A percentile compares a stretch with the other conserved stretches of the same genome.
Conservation (phyloP, 1,140 invertebrate species). For the Hormaphis cornu region DNA sequence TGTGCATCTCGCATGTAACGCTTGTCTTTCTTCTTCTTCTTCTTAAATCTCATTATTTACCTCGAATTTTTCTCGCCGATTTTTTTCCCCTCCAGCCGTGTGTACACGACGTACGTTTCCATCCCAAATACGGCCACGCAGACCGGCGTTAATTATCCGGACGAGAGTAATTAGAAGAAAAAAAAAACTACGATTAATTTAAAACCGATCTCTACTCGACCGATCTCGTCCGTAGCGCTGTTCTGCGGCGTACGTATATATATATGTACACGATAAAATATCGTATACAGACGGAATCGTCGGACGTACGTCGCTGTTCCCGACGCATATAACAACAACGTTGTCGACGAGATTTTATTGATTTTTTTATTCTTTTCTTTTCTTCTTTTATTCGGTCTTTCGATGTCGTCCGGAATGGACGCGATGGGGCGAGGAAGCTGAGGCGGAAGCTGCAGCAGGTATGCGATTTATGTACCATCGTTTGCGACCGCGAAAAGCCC, state of each 20-base stretch:
- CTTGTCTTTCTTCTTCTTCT: background rate
- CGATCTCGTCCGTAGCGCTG: too few relatives aligned
- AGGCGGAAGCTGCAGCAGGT: background rate
- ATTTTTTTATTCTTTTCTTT: too few relatives aligned
- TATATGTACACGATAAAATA: too few relatives aligned
- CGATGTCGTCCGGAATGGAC: background rate
- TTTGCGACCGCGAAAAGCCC: conserved; percentile 9
- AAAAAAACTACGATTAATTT: too few relatives aligned
- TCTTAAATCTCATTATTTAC: background rate
- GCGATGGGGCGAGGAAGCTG: background rate
- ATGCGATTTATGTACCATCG: conserved; percentile 26
- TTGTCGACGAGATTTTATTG: background rate
- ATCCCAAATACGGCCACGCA: conserved; percentile 27
- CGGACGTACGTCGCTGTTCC: background rate
- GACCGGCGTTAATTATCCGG: conserved; percentile 27
- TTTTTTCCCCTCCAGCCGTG: background rate
- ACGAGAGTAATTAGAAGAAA: conserved; percentile 24
- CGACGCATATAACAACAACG: background rate
- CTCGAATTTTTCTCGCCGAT: conserved; percentile 1
- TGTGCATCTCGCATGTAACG: background rate
- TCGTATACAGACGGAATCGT: conserved; percentile 15
- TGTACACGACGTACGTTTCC: too few relatives aligned
- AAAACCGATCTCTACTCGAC: too few relatives aligned
- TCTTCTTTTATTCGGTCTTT: background rate
- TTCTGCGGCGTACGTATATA: background rate